Base-by-base conservation (phyloP, 1,140 invertebrate genomes). In the Conus ventricosus region DNA sequence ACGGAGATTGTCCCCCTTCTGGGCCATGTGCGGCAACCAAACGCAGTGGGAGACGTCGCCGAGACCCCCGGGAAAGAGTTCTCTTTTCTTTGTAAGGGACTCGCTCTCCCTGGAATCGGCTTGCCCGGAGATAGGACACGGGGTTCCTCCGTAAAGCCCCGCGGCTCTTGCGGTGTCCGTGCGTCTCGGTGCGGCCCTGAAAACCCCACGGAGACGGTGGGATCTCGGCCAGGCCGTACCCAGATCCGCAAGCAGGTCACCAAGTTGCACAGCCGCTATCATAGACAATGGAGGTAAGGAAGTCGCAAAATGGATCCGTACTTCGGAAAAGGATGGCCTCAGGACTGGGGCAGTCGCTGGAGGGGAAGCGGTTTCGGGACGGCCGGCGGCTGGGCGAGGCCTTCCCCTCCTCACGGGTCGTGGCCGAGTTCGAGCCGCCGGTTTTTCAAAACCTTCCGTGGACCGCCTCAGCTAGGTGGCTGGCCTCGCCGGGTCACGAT, bases 311-410 rank as follows among this genome's bases (percentile, higher is more conserved):
- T 96, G 82, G 82, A 84, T 84, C 82, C 96, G 96, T 97, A 97
- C 96, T 97, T 97, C 96, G 96, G 96, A 96, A 96, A 97, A 97
- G 96, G 96, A 97, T 97, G 97, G 96, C 96, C 96, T 97, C 97
- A 96, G 96, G 96, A 96, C 95, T 95, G 96, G 95, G 96, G 94
- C 95, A 95, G 96, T 96, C 96, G 96, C 96, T 96, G 82, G 84
- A 54, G 91, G 96, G 76, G 84, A 88, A 57, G 71, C 39, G 87
- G 55, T 7, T 51, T 76, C 60, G 80, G 82, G 84, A 92, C 91
- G 94, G 94, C 81, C 92, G 92, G 93, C 94, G 93, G 67, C 17
- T n/a, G 67, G 23, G 67, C 17, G 17, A 20, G 15, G 15, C 67
- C 67, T 94, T n/a, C 67, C 23, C 23, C 60, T 81, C 81, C 57